Percentiles rank a stretch among this genome's conserved stretches.
Evolutionary conservation across 2,113 vertebrate species (phyloP).

Genomic region (Ptilonorhynchus violaceus): DNA sequence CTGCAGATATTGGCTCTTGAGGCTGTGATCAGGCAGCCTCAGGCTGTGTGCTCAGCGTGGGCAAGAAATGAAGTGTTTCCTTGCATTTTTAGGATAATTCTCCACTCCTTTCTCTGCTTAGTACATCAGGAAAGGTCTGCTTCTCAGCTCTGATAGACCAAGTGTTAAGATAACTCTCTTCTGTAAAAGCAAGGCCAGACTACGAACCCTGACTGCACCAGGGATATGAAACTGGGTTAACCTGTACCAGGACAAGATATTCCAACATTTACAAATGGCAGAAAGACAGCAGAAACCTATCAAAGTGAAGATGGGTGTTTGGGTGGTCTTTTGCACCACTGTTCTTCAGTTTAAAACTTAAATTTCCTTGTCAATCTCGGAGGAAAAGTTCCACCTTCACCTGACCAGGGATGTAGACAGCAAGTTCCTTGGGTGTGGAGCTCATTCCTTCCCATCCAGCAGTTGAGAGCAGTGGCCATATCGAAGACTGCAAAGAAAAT

Average conservation of each 20-base stretch:
- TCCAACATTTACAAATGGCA: not conserved
- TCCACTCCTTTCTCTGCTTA: not conserved
- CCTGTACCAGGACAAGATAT: not conserved
- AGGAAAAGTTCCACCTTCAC: not conserved
- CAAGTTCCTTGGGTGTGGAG: not conserved
- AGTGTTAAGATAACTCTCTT: not conserved
- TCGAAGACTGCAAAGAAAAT: not conserved
- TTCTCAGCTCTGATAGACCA: not conserved
- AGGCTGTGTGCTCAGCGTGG: rapidly evolving
- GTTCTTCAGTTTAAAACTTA: not conserved
- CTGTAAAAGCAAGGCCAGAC: not conserved
- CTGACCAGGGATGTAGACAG: not conserved
- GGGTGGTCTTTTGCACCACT: not conserved
- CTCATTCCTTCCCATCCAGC: not conserved
- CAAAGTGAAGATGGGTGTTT: not conserved
- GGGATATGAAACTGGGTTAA: not conserved
- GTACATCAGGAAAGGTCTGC: not conserved
- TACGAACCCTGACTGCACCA: not conserved
- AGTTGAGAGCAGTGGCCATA: not conserved
- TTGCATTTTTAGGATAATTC: not conserved
- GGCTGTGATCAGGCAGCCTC: not conserved
- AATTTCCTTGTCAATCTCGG: not conserved
- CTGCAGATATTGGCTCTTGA: not conserved
- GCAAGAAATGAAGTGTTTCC: not conserved
- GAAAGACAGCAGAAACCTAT: not conserved